Conservation (phyloP, 2,888 invertebrate genomes). For the Dichetophora obliterata region DNA sequence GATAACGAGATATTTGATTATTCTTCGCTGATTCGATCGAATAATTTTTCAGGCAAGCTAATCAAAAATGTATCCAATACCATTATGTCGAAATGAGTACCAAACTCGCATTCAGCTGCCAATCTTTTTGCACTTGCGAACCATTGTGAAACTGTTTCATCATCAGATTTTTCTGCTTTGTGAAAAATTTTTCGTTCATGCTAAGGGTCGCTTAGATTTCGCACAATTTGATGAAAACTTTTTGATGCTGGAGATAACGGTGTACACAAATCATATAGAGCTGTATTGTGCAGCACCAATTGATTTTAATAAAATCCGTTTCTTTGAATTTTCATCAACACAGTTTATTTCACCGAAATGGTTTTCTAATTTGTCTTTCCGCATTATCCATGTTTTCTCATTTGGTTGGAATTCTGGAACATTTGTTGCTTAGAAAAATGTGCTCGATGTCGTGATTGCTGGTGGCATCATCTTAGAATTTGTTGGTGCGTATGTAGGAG, state of each 20-base stretch:
- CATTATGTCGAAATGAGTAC: slow-evolving; percentile 1
- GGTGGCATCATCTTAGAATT: slow-evolving; percentile 14
- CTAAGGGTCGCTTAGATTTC: no score
- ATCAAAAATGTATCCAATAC: not conserved
- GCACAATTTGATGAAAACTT: no score
- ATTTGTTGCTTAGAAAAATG: no score
- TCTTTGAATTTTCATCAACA: not conserved
- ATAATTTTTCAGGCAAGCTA: not conserved
- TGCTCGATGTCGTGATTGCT: not conserved
- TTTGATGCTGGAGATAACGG: no score
- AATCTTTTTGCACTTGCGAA: no score
- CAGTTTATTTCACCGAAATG: slow-evolving; percentile 24
- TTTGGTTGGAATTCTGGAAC: slow-evolving; percentile 28
- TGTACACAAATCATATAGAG: no score
- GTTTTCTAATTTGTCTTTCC: slow-evolving; percentile 27
- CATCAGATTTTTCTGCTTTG: no score
- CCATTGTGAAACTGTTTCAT: no score
- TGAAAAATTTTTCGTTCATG: no score
- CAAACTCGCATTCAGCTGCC: not conserved
- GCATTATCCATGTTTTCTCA: slow-evolving; percentile 21
- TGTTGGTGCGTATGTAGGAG: no score
- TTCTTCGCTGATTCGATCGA: not conserved
- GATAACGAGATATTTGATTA: not conserved
- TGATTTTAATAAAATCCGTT: not conserved
- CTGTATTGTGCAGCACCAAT: no score